Evolutionary conservation across 2,888 invertebrate genomes (phyloP).

Genomic region (Lissocephala sabroskyi): DNA sequence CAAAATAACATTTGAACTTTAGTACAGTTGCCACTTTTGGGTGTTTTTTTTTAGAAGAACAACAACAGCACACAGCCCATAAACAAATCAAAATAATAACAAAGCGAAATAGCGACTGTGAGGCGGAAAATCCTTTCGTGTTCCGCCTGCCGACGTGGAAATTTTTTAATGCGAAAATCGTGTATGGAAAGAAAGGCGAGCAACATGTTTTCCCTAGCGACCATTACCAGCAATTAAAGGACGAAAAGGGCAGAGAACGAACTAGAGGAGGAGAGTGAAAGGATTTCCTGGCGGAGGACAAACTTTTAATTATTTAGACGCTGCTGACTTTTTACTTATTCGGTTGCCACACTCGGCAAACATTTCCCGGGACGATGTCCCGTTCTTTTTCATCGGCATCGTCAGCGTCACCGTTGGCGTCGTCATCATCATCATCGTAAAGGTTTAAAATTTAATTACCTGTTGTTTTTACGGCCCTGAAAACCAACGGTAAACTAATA

Average conservation of each 20-base stretch:
- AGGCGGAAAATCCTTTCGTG: not conserved
- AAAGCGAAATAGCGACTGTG: too few species aligned
- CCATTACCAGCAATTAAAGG: constrained; percentile 54
- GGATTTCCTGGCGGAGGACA: constrained; percentile 9
- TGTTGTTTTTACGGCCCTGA: too few species aligned
- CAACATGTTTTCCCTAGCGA: constrained; percentile 8
- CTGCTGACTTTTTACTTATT: constrained; percentile 21
- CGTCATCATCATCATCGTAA: too few species aligned
- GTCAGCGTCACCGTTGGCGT: constrained; percentile 1
- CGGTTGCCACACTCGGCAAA: constrained; percentile 22
- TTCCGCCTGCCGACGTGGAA: constrained; percentile 7
- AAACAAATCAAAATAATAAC: too few species aligned
- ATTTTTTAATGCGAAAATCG: constrained; percentile 55
- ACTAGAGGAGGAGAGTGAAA: not conserved
- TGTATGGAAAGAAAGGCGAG: constrained; percentile 27
- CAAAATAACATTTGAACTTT: too few species aligned
- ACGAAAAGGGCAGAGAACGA: constrained; percentile 29
- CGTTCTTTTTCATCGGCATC: too few species aligned
- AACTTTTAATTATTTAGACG: constrained; percentile 56
- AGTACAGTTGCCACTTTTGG: too few species aligned
- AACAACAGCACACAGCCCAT: too few species aligned
- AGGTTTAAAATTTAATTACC: constrained; percentile 22
- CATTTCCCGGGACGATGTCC: too few species aligned
- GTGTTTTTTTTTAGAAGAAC: too few species aligned
- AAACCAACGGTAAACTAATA: too few species aligned